Evolutionary conservation across 2,797 vertebrate genomes (phyloP).

Genomic region (Sebastes melanostomus): DNA sequence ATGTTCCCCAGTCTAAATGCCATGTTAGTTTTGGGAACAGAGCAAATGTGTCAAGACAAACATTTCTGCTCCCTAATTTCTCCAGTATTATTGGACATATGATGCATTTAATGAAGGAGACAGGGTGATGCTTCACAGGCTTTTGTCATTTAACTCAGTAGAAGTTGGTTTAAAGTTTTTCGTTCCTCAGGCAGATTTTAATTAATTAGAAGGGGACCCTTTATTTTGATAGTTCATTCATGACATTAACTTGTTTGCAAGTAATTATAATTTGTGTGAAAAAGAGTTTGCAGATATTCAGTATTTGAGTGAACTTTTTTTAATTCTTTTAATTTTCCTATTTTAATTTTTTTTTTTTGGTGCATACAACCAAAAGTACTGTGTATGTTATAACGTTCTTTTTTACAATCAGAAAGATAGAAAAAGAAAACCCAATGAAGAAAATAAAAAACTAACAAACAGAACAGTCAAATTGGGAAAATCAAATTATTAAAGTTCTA

Average conservation of each 20-base stretch:
- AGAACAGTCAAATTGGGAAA: neutral
- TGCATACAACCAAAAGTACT: too few relatives aligned
- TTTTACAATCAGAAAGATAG: too few relatives aligned
- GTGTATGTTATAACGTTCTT: too few relatives aligned
- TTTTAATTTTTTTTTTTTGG: too few relatives aligned
- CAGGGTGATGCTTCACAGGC: neutral
- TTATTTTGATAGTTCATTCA: neutral
- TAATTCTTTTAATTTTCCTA: too few relatives aligned
- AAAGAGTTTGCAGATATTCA: neutral
- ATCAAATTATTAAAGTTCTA: neutral
- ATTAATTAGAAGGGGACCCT: neutral
- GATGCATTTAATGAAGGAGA: neutral
- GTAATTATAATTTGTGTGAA: neutral
- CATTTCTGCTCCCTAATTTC: neutral
- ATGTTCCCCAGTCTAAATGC: slow-evolving; percentile 11
- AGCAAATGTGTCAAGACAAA: slow-evolving; percentile 8
- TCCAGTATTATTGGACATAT: slow-evolving; percentile 20
- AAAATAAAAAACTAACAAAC: neutral
- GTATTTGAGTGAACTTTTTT: neutral
- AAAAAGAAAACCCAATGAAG: neutral
- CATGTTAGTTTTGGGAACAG: slow-evolving; percentile 6
- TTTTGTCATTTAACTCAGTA: neutral
- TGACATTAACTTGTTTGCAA: neutral
- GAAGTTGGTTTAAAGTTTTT: neutral
- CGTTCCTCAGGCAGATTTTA: neutral